Evolutionary conservation across 1,140 invertebrate genomes (phyloP).

Genomic region (Drosophila sturtevanti): DNA sequence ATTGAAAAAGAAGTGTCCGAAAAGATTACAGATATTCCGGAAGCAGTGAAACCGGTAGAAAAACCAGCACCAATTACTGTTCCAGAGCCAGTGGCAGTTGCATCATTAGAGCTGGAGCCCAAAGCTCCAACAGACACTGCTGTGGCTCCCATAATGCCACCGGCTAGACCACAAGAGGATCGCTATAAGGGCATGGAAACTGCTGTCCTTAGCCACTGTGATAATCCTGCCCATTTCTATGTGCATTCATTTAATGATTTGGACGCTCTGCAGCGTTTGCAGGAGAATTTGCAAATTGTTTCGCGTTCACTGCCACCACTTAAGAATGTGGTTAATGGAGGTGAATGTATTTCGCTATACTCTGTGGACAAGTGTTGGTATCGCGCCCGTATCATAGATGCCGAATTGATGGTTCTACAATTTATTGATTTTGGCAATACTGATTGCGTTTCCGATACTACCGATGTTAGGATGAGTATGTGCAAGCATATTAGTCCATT

Average conservation of each 20-base stretch:
- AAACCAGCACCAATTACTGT: conserved; percentile 7
- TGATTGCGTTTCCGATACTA: conserved; percentile 86
- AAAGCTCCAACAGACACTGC: not conserved
- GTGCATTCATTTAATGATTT: conserved; percentile 85
- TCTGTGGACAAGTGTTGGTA: conserved; percentile 91
- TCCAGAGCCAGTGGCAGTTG: not conserved
- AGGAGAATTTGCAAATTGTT: conserved; percentile 85
- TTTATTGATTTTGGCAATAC: conserved; percentile 94
- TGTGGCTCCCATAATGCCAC: not conserved
- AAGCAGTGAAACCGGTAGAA: not conserved
- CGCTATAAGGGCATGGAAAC: conserved; percentile 77
- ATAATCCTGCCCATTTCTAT: conserved; percentile 87
- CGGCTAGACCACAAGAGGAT: conserved; percentile 38
- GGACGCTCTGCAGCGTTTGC: conserved; percentile 84
- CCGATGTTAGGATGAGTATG: conserved; percentile 85
- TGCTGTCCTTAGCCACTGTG: conserved; percentile 86
- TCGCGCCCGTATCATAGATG: conserved; percentile 90
- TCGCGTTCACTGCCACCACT: conserved; percentile 83
- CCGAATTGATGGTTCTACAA: conserved; percentile 88
- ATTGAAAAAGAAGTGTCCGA: conserved; percentile 27
- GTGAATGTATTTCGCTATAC: conserved; percentile 89
- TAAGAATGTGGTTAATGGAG: conserved; percentile 85
- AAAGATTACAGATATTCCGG: conserved; percentile 19
- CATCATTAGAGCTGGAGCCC: not conserved
- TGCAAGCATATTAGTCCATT: conserved; percentile 84